phyloP scores from a whole-genome alignment of 2,113 vertebrate genomes.

The Orycteropus afer region DNA sequence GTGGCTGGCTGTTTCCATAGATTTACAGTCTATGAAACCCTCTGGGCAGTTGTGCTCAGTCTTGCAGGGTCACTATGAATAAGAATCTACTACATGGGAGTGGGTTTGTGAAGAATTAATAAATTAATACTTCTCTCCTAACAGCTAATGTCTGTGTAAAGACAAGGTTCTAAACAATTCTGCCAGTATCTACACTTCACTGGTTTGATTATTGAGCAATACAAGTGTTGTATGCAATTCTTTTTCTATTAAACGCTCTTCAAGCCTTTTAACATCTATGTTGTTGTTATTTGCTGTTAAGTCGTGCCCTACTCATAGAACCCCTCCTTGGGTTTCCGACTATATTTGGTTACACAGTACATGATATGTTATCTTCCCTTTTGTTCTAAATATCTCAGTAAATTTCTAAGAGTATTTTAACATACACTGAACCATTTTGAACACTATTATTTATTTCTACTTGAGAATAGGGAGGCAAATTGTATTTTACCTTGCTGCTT shows the following conservation, averaged over 20 bases:
- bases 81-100: too few species aligned
- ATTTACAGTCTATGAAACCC: too few species aligned
- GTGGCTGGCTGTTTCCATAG: too few species aligned
- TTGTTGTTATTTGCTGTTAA: too few species aligned
- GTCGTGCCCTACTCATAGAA: too few species aligned
- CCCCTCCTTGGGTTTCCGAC: too few species aligned
- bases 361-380: neutral
- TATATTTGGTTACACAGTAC: neutral
- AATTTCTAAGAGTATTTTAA: neutral
- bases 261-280: neutral
- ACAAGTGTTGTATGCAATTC: neutral
- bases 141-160: neutral
- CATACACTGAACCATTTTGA: neutral
- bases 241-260: neutral
- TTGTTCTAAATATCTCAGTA: neutral
- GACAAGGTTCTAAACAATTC: neutral
- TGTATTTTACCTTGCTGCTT: neutral
- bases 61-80: too few species aligned
- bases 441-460: neutral
- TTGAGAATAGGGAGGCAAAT: neutral
- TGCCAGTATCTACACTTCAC: neutral
- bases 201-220: neutral
- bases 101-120: neutral
- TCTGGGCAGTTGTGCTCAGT: too few species aligned
- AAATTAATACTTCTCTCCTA: neutral